A percentile compares a stretch with the other conserved stretches of the same genome.
These are phyloP conservation scores for Drosophila prosaltans DNA, from an alignment of 1,140 invertebrate species.

Conservation along the genomic window DNA sequence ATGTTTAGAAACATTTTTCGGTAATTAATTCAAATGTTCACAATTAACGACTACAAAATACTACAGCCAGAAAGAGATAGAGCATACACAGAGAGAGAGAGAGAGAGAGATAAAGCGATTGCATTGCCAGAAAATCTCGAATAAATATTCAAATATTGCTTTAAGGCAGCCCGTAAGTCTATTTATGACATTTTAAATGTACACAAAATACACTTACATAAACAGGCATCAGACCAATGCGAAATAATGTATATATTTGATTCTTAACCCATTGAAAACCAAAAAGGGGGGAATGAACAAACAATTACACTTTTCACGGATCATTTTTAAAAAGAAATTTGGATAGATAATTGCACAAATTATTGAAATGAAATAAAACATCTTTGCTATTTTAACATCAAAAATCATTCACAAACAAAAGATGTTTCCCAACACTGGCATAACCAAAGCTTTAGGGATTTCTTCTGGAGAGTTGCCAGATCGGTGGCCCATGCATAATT, in stretches of 20 bases:
- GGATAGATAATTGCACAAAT: background rate
- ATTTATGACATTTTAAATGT: constrained; percentile 80
- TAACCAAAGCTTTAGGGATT: too few species aligned
- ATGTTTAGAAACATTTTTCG: constrained; percentile 64
- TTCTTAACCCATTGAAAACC: constrained; percentile 15
- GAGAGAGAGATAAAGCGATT: background rate
- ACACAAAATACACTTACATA: constrained; percentile 56
- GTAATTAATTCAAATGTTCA: constrained; percentile 77
- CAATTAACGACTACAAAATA: constrained; percentile 57
- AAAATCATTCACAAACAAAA: background rate
- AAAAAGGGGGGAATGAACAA: background rate
- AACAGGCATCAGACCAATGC: constrained; percentile 28
- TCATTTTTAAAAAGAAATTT: too few species aligned
- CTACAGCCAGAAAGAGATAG: background rate
- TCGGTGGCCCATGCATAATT: too few species aligned
- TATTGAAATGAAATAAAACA: too few species aligned
- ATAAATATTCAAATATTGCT: constrained; percentile 44
- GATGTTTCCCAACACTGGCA: too few species aligned
- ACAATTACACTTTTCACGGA: background rate
- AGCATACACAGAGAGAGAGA: background rate
- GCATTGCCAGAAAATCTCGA: constrained; percentile 24
- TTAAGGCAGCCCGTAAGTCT: constrained; percentile 70
- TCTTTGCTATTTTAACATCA: too few species aligned
- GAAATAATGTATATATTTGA: background rate
- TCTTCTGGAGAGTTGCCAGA: too few species aligned